Evolutionary conservation across 2,797 vertebrate species (phyloP), one percentile per base, ranked within the genome.

Genomic region (Pelobates cultripes): DNA sequence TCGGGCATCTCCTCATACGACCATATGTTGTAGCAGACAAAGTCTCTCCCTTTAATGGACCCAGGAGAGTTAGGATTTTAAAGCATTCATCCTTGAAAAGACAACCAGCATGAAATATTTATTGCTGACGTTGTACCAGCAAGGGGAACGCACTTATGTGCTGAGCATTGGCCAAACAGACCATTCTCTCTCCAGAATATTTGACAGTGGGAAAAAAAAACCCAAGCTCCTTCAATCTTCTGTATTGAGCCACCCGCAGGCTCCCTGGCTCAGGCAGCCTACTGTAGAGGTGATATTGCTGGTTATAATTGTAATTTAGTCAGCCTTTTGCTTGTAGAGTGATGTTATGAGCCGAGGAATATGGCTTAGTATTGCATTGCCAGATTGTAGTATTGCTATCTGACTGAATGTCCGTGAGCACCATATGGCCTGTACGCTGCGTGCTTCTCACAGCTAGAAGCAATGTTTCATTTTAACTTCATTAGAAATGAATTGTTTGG

Each of bases 1-100:
- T 40, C n/a, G 7, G 61, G n/a, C 61, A 14, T 60, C 28, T 40
- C 10, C 61, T 64, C 17, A n/a, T 40, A 41, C 28, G 61, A 72
- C 55, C 77, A 66, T 80, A 80, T 73, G 71, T 13, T 80, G 14
- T 47, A n/a, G 47, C 43, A 66, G 45, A 55, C 66, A 17, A 14
- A 55, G 61, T 10, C 47, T 64, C 45, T 80, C 61, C 4, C 71
- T 41, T n/a, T 80, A 80, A 74, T 80, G 78, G 63, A 73, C 78
- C 71, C 71, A 55, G 71, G 78, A 74, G 70, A 17, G 43, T 17
- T 7, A 3, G 57, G 28, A 71, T 64, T 80, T 67, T 67, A 74
- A 73, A 40, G 44, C 71, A 57, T 73, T 66, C 77, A 72, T 73
- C 77, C 77, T 63, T 72, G 70, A 79, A 60, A 74, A 68, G 15